Conservation (phyloP, 35 echinoderm and acorn worm genomes). For the Amphiura filiformis region DNA sequence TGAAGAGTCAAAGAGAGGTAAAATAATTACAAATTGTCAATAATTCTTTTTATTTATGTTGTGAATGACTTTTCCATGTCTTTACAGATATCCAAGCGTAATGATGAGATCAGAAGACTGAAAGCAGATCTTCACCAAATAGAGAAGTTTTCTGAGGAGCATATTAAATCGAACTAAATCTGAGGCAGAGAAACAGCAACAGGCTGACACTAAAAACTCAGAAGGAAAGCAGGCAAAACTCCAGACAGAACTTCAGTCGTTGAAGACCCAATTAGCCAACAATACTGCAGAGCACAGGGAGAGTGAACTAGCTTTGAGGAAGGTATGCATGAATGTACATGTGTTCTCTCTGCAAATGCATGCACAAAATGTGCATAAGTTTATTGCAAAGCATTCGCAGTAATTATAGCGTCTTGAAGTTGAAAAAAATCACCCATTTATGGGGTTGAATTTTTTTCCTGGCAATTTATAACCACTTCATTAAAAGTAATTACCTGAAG, state of each 20-base stretch:
- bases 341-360: no score
- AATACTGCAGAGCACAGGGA: slow-evolving; percentile 92
- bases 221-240: slow-evolving; percentile 88
- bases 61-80: no score
- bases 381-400: no score
- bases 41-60: no score
- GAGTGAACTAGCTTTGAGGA: slow-evolving; percentile 89
- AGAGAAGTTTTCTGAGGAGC: slow-evolving; percentile 98
- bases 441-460: no score
- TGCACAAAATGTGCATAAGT: no score
- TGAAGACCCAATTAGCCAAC: slow-evolving; percentile 77
- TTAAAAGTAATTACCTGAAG: no score
- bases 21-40: no score
- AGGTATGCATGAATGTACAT: slow-evolving; percentile 63
- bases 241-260: slow-evolving; percentile 69
- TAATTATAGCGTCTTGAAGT: no score
- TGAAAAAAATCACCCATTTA: no score
- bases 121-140: slow-evolving; percentile 93
- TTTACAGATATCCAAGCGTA: slow-evolving; percentile 90
- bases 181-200: slow-evolving; percentile 96
- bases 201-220: slow-evolving; percentile 90
- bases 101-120: slow-evolving; percentile 90
- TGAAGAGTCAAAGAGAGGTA: no score
- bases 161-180: slow-evolving; percentile 85
- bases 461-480: no score